Percentiles rank a stretch among this genome's conserved stretches.
These are phyloP conservation scores for Phortica okadai DNA, from an alignment of 2,888 invertebrate genomes.

Conservation along the genomic window DNA sequence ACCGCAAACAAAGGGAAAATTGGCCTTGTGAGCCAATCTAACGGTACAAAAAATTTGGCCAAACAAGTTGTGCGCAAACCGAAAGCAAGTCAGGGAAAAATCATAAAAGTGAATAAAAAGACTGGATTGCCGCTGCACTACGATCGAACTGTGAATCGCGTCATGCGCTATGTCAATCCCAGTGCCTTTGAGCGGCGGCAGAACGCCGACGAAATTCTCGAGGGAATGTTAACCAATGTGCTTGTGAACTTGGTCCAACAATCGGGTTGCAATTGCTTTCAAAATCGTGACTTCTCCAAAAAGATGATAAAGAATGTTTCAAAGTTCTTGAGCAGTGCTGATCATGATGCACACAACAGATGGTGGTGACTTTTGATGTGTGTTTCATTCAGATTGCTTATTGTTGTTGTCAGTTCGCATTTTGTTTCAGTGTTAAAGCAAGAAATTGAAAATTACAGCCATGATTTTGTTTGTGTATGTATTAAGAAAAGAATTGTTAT, in stretches of 20 bases:
- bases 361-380: no score
- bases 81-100: no score
- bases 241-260: not conserved
- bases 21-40: no score
- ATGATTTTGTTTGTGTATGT: no score
- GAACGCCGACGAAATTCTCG: slow-evolving; percentile 1
- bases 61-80: fast-evolving
- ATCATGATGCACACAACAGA: not conserved
- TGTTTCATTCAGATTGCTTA: no score
- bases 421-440: no score
- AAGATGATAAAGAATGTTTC: not conserved
- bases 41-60: fast-evolving
- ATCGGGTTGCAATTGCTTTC: slow-evolving; percentile 5
- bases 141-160: not conserved
- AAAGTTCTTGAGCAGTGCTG: not conserved
- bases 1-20: no score
- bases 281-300: not conserved
- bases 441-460: no score
- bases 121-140: not conserved
- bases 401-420: no score
- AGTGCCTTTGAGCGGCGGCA: not conserved
- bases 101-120: not conserved
- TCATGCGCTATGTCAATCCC: slow-evolving; percentile 2
- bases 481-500: no score
- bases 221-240: not conserved